Conservation (phyloP, 2,113 vertebrate genomes). For the Podarcis cretensis region DNA sequence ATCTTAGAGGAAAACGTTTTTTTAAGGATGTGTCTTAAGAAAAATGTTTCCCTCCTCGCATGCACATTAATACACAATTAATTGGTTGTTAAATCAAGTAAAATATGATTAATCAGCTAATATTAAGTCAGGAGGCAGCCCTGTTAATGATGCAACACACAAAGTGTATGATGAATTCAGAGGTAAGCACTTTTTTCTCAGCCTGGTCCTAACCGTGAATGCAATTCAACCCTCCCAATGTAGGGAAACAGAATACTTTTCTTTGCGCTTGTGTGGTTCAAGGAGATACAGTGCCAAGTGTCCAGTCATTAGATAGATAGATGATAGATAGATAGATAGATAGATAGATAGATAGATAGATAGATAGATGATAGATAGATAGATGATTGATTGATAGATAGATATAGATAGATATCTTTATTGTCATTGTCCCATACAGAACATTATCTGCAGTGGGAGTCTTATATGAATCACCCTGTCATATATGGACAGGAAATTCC, state of each 20-base stretch:
- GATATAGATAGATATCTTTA: no score
- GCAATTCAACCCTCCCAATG: neutral
- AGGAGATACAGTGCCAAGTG: neutral
- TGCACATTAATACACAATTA: neutral
- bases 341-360: no score
- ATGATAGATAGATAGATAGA: no score
- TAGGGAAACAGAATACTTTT: no score
- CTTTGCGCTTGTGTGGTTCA: neutral
- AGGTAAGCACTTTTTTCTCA: neutral
- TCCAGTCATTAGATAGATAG: neutral
- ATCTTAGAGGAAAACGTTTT: no score
- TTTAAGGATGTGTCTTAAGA: no score
- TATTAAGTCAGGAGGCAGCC: neutral
- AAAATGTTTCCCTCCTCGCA: neutral
- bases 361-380: no score
- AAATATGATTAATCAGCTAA: neutral
- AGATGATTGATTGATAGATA: no score
- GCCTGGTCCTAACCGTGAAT: neutral
- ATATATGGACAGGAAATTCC: neutral
- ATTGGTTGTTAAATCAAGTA: neutral
- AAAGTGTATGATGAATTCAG: neutral
- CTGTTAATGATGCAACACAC: neutral
- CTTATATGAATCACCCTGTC: neutral
- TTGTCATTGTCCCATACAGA: no score
- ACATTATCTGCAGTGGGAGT: neutral